Percentiles rank a stretch among this genome's conserved stretches.
Evolutionary conservation across 2,113 vertebrate species (phyloP).

Genomic region (Odontesthes bonariensis): DNA sequence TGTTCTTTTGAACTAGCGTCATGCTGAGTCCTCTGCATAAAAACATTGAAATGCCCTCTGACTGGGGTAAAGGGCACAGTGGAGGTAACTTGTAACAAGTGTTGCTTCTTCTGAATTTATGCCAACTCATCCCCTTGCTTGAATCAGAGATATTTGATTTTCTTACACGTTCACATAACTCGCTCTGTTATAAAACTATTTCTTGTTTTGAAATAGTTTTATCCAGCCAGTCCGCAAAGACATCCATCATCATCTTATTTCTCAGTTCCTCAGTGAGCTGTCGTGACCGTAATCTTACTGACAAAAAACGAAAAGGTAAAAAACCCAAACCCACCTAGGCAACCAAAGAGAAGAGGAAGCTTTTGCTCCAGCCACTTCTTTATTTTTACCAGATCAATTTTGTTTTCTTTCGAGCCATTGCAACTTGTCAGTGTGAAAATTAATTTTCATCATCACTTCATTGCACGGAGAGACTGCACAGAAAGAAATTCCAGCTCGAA

Average conservation of each 20-base stretch:
- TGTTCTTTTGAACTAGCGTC: background rate
- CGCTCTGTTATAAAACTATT: background rate
- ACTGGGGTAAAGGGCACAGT: background rate
- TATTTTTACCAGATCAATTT: conserved; percentile 17
- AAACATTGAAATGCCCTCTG: conserved; percentile 2
- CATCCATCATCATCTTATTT: conserved; percentile 55
- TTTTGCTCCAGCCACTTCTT: conserved; percentile 6
- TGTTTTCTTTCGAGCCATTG: conserved; percentile 4
- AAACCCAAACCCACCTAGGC: background rate
- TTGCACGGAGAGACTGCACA: conserved; percentile 27
- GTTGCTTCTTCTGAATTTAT: background rate
- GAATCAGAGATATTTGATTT: background rate
- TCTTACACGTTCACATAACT: background rate
- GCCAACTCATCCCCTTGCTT: background rate
- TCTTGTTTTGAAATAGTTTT: background rate
- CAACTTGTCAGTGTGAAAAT: conserved; percentile 22
- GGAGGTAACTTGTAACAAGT: background rate
- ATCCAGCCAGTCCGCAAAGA: background rate
- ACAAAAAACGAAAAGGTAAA: conserved; percentile 15
- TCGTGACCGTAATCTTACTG: conserved; percentile 12
- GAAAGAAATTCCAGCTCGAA: conserved; percentile 49
- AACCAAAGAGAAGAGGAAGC: conserved; percentile 51
- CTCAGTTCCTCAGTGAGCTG: conserved; percentile 53
- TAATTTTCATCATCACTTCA: conserved; percentile 42
- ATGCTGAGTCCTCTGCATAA: background rate